Evolutionary conservation across 2,888 invertebrate species (phyloP).

Genomic region (Rutpela maculata): DNA sequence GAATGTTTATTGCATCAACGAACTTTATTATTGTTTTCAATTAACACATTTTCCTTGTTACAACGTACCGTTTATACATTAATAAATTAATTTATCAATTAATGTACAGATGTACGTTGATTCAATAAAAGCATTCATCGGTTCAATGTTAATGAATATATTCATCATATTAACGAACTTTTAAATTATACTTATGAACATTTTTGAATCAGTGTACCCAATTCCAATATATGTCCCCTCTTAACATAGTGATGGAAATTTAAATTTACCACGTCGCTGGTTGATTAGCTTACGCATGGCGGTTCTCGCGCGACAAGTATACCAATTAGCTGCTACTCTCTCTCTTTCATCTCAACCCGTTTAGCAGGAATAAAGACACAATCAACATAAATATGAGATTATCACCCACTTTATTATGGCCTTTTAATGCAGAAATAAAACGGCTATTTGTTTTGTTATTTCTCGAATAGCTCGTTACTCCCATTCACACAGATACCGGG

Average conservation of each 20-base stretch:
- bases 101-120: too few relatives aligned
- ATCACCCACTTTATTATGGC: constrained; percentile 63
- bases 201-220: too few relatives aligned
- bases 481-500: constrained; percentile 40
- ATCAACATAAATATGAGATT: constrained; percentile 66
- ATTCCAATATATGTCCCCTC: too few relatives aligned
- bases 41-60: too few relatives aligned
- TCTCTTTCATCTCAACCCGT: constrained; percentile 60
- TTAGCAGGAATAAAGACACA: constrained; percentile 62
- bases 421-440: constrained; percentile 59
- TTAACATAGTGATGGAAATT: background rate
- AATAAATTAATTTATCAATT: too few relatives aligned
- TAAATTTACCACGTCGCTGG: constrained; percentile 20
- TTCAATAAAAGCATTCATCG: too few relatives aligned
- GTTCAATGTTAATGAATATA: too few relatives aligned
- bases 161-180: too few relatives aligned
- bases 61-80: too few relatives aligned
- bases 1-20: too few relatives aligned
- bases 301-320: constrained; percentile 24
- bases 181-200: too few relatives aligned
- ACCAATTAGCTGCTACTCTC: constrained; percentile 58
- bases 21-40: too few relatives aligned
- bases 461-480: constrained; percentile 44
- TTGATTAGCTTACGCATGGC: constrained; percentile 6
- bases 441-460: constrained; percentile 57